Evolutionary conservation across 2,797 vertebrate genomes (phyloP).

Genomic region (Phrynocephalus guinanensis): DNA sequence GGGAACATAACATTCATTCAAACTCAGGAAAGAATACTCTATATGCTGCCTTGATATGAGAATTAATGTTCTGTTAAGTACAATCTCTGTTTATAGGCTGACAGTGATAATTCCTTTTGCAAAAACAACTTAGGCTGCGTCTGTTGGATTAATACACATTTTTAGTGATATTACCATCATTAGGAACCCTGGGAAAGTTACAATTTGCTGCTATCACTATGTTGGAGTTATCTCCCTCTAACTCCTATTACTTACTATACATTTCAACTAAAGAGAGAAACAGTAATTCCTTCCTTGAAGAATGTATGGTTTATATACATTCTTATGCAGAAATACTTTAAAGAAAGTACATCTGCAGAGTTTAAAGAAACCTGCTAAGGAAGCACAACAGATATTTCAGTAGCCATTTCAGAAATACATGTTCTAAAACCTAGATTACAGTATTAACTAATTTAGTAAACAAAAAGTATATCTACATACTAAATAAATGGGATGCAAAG

Average conservation of each 20-base stretch:
- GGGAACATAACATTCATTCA: constrained; percentile 31
- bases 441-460: constrained; percentile 1
- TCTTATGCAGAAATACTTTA: not conserved
- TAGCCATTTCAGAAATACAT: constrained; percentile 17
- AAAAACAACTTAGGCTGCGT: constrained; percentile 21
- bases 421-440: not conserved
- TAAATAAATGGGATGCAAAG: constrained; percentile 24
- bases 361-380: constrained; percentile 19
- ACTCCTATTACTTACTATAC: not conserved
- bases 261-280: constrained; percentile 4
- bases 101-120: constrained; percentile 17
- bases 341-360: not conserved
- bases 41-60: constrained; percentile 14
- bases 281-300: constrained; percentile 30
- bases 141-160: constrained; percentile 22
- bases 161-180: constrained; percentile 22
- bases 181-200: constrained; percentile 21
- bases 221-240: constrained; percentile 15
- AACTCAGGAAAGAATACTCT: constrained; percentile 36
- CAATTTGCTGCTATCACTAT: constrained; percentile 22
- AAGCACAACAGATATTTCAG: constrained; percentile 2
- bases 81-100: constrained; percentile 21
- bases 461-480: constrained; percentile 14
- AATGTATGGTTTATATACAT: constrained; percentile 17
- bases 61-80: constrained; percentile 19